Conservation (phyloP, 1,140 invertebrate genomes). For the Micrasema minimum region DNA sequence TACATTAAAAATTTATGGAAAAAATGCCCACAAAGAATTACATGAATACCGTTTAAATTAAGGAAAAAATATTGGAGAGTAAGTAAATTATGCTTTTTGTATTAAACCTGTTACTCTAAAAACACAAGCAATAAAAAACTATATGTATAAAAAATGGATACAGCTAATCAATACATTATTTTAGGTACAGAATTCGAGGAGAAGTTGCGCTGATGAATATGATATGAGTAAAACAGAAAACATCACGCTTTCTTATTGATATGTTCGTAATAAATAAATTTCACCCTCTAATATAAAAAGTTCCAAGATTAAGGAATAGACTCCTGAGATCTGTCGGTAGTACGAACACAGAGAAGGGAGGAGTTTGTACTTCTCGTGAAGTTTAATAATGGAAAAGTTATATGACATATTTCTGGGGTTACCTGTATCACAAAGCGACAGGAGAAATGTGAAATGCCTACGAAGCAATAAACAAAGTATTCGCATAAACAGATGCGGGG, state of each 20-base stretch:
- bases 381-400: constrained; percentile 14
- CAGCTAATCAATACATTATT: too few species aligned
- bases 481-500: too few species aligned
- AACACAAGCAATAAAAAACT: too few species aligned
- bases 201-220: too few species aligned
- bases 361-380: not conserved
- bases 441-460: not conserved
- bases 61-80: too few species aligned
- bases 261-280: constrained; percentile 16
- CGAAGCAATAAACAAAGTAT: constrained; percentile 6
- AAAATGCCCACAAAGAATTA: too few species aligned
- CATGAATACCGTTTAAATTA: too few species aligned
- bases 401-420: not conserved
- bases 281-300: constrained; percentile 12
- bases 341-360: not conserved
- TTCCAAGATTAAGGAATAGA: constrained; percentile 34
- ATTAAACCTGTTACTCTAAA: too few species aligned
- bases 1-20: too few species aligned
- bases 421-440: not conserved
- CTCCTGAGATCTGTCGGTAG: constrained; percentile 12
- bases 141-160: too few species aligned
- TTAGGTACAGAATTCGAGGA: too few species aligned
- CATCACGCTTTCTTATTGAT: constrained; percentile 45
- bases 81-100: too few species aligned
- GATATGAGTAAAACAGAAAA: constrained; percentile 31